Percentiles rank a stretch among this genome's conserved stretches.
Conservation (phyloP, 1,140 invertebrate genomes). For the Pseudomyrmex concolor region DNA sequence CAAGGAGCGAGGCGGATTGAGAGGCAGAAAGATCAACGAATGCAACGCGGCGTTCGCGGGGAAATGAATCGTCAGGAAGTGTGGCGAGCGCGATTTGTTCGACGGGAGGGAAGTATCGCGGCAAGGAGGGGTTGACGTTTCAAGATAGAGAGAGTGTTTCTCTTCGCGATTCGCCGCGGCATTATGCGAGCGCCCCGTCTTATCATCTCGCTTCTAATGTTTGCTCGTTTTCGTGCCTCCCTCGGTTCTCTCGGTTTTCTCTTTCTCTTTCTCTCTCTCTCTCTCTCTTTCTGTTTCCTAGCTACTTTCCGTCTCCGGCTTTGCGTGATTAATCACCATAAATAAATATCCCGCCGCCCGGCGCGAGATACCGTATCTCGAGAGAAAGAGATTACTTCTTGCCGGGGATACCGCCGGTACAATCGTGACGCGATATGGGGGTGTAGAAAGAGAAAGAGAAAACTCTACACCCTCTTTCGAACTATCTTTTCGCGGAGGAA, state of each 20-base stretch:
- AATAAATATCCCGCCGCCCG: conserved; percentile 64
- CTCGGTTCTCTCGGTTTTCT: conserved; percentile 32
- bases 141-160: conserved; percentile 46
- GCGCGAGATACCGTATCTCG: conserved; percentile 39
- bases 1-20: not conserved
- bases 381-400: conserved; percentile 61
- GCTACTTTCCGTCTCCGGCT: conserved; percentile 50
- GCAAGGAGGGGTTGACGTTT: conserved; percentile 1
- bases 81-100: conserved; percentile 45
- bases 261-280: not conserved
- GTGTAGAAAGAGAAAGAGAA: not conserved
- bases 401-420: conserved; percentile 43
- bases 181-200: conserved; percentile 55
- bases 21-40: conserved; percentile 26
- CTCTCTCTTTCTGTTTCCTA: conserved; percentile 26
- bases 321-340: conserved; percentile 67
- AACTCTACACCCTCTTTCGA: too few species aligned
- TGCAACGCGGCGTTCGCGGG: conserved; percentile 27
- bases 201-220: conserved; percentile 64
- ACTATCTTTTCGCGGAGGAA: not conserved
- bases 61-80: conserved; percentile 40
- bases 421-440: conserved; percentile 22
- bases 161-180: conserved; percentile 10
- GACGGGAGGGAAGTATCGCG: conserved; percentile 1
- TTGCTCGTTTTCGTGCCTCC: conserved; percentile 49